Base-by-base conservation (phyloP, 30 jellyfish, hydroid and myxozoan species). In the Haliclystus octoradiatus region DNA sequence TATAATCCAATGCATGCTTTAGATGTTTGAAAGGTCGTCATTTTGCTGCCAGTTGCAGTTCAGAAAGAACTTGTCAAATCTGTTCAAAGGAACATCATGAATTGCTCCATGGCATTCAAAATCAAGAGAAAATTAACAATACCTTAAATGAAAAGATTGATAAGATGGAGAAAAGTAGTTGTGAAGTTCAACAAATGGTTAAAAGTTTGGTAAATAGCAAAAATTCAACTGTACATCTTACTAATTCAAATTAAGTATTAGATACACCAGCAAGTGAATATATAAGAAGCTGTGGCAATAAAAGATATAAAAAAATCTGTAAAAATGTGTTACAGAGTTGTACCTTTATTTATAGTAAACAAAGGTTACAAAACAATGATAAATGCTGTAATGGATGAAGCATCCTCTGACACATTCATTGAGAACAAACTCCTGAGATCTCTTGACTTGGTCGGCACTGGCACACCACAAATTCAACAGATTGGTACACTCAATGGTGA, bases 401-500 rank as follows among this genome's bases (percentile, higher is more conserved):
- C 57, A 19, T 9, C 57, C 19, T 40, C 57, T 40, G 57, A 40
- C 19, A 5, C 57, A 40, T 40, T 40, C 57, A 40, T 40, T 40
- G 57, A 40, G 19, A n/a, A n/a, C n/a, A n/a, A n/a, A n/a, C n/a
- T n/a, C n/a, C n/a, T n/a, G n/a, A 40, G 57, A 40, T 40, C 57
- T 19, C 57, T 40, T 19, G 19, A 40, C 57, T 40, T 40, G 57
- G 57, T 40, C 19, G 57, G 57, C 57, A 40, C 57, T 40, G 57
- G 57, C 9, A 40, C 9, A 5, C 57, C 57, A 5, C 57, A 40
- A 40, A 19, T 40, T 5, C 57, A 40, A 19, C 57, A 40, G 14
- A 40, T 40, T 69, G 79, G 71, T 69, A 69, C 50, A 69, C 79
- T 24, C 79, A 71, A 50, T 69, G 79, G 79, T 69, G 79, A 40